These are phyloP conservation scores for Drymodes brunneopygia DNA, from an alignment of 2,113 vertebrate species.

Conservation along the genomic window DNA sequence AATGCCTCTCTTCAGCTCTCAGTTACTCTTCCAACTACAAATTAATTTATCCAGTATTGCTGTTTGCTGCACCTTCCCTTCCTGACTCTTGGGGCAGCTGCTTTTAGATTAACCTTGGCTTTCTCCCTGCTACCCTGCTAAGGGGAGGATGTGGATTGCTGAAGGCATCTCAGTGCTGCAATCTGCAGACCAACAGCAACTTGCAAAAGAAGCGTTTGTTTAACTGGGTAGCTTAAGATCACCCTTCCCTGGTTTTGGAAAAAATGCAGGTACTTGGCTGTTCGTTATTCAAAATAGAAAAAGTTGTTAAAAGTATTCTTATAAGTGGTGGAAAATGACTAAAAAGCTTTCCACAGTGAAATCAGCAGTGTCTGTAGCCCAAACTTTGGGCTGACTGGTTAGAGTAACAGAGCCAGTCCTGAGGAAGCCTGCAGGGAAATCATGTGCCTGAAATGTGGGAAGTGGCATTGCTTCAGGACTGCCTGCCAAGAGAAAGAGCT, in stretches of 20 bases:
- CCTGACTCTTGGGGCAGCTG: neutral
- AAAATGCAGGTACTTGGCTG: neutral
- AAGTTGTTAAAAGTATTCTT: neutral
- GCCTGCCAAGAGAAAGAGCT: neutral
- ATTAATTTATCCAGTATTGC: neutral
- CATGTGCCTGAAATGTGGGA: neutral
- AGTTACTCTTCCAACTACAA: neutral
- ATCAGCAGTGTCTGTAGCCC: neutral
- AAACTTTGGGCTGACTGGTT: neutral
- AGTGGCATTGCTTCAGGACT: neutral
- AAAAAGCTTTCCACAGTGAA: neutral
- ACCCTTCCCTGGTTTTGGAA: neutral
- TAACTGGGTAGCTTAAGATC: neutral
- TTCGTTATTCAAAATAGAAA: neutral
- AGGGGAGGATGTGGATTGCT: neutral
- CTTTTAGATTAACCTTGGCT: neutral
- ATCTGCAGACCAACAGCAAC: neutral
- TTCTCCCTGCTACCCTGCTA: neutral
- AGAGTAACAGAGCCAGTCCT: neutral
- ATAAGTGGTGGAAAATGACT: neutral
- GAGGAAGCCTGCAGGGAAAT: neutral
- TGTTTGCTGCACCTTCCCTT: neutral
- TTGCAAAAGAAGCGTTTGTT: neutral
- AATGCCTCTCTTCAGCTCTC: neutral
- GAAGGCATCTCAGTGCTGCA: neutral